Base-by-base conservation (phyloP, 2,797 vertebrate genomes). In the Sardinella longiceps region DNA sequence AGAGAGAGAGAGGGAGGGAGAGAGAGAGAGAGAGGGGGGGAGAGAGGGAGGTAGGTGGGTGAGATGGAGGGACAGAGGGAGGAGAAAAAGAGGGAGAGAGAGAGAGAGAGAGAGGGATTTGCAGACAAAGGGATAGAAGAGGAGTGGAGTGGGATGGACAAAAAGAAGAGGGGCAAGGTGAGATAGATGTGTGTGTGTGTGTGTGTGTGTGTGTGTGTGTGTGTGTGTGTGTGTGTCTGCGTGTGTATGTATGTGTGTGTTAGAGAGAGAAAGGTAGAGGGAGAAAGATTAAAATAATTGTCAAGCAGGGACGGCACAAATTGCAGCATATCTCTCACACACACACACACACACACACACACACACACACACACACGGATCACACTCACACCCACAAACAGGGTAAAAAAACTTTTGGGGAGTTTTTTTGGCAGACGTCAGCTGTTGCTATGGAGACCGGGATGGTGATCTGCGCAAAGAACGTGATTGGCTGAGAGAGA, bases 371-470 rank as follows among this genome's bases (percentile, higher is more conserved):
- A 85, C 45, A 84, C 84, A 85, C 90, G 89, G 81, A 1, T 53
- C 15, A 53, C 87, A 88, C 87, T 90, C 85, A 88, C 48, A 84
- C 85, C 88, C 80, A 82, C 89, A 90, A 88, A 88, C 56, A 80
- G 43, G 51, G 46, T 56, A 58, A 82, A 87, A 91, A 94, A 92
- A 89, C 90, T 94, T 94, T 91, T 90, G 89, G 87, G 90, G 91
- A 88, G 91, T 90, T 93, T 93, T 89, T 90, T 94, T 94, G 23
- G 83, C 85, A 85, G 91, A 95, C 94, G 94, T 95, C 94, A 95
- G 94, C 94, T 95, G 95, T 95, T 95, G 94, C 95, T 92, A 95
- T 95, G 94, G 94, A 93, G 92, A 95, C 82, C 91, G 90, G 87
- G 91, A 88, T 91, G 82, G 89, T 89, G 89, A 94, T 92, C 90